These are phyloP conservation scores for Amblyopsis hoosieri DNA, from an alignment of 2,797 vertebrate genomes.

Conservation along the genomic window DNA sequence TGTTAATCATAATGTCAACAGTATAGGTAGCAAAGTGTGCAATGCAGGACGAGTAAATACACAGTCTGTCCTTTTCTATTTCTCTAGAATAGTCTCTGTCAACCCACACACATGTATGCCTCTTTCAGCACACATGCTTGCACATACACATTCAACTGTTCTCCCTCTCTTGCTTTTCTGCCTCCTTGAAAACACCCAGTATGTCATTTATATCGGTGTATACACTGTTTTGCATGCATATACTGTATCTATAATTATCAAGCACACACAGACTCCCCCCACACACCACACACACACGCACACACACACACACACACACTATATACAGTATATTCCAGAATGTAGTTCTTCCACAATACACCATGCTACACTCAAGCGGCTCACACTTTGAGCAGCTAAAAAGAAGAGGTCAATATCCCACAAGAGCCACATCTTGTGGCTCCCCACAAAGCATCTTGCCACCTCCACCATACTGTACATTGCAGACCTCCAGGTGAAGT, in stretches of 20 bases:
- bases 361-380: too few species aligned
- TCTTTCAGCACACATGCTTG: neutral
- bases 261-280: neutral
- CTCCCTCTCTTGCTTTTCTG: neutral
- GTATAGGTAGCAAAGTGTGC: constrained; percentile 17
- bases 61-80: neutral
- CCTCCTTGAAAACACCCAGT: neutral
- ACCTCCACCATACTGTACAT: too few species aligned
- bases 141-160: neutral
- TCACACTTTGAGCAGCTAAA: too few species aligned
- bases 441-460: too few species aligned
- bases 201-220: neutral
- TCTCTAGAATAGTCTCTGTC: neutral
- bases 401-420: too few species aligned
- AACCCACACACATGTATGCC: neutral
- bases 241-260: neutral
- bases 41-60: neutral
- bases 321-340: too few species aligned
- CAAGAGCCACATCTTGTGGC: too few species aligned
- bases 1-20: constrained; percentile 15
- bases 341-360: neutral
- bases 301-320: neutral
- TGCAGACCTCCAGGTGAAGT: neutral
- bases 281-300: neutral
- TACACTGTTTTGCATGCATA: neutral